Base-by-base conservation (phyloP, 1,140 invertebrate species). In the Lithobius niger region DNA sequence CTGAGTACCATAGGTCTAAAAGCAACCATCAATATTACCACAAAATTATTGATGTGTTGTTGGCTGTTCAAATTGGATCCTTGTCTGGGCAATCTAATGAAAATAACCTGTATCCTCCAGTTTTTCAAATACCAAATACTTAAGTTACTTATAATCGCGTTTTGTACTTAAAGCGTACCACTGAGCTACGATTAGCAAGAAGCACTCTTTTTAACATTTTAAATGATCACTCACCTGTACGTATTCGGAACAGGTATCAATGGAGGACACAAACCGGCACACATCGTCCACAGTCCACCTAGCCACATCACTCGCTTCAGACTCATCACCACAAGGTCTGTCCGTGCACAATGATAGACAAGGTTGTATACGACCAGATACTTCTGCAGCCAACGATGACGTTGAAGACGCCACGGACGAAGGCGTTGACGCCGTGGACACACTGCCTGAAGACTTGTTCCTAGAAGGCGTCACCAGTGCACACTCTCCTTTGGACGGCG, bases 221-320 rank as follows among this genome's bases (percentile, higher is more conserved):
- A n/a, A n/a, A n/a, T n/a, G n/a, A n/a, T n/a, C n/a, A 56, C 65
- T 62, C 74, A 93, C 89, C 83, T 86, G 78, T 59, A 84, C 83
- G 70, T 93, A 94, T 72, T 91, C 88, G 28, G 85, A 81, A 71
- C 89, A 93, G 62, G 89, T 87, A 68, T 92, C 89, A 66, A 94
- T 90, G 61, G 82, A 80, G 40, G 77, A 77, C 44, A 94, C 86
- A 71, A 91, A 94, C 63, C 79, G 81, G 67, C 82, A 86, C 27
- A 94, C 90, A 62, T 92, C 86, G 60, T 91, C 86, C 25, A 92
- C 86, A n/a, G 79, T 81, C 89, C 88, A 92, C 26, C 74, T 72
- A 56, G 80, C 74, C 19, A 82, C 65, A 21, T 60, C 58, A 52
- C 66, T 63, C 49, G 67, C 63, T 25, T 61, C 57, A 16, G 62